Percentiles rank a stretch among this genome's conserved stretches.
Conservation (phyloP, 35 echinoderm and acorn worm genomes). For the Holothuria glaberrima region DNA sequence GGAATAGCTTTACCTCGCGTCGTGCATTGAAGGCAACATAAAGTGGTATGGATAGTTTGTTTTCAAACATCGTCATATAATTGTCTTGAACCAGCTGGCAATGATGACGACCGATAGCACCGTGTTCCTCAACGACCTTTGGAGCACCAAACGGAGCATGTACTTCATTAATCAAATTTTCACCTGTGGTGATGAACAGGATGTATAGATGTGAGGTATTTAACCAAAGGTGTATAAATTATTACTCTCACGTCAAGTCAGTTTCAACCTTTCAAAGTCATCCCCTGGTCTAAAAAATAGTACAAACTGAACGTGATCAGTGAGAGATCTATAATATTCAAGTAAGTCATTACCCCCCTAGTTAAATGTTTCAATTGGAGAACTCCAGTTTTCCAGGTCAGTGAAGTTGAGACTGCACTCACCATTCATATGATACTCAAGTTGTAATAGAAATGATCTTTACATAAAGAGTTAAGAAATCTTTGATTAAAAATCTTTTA, state of each 20-base stretch:
- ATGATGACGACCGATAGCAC: constrained; percentile 19
- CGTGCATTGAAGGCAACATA: constrained; percentile 18
- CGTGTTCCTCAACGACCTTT: neutral
- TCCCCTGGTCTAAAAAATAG: neutral
- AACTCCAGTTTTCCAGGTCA: too few relatives aligned
- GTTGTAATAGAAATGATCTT: too few relatives aligned
- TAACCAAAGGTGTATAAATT: neutral
- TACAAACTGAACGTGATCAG: neutral
- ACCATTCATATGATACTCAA: too few relatives aligned
- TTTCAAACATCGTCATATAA: constrained; percentile 44
- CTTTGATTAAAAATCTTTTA: too few relatives aligned
- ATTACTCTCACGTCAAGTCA: neutral
- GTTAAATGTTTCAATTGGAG: too few relatives aligned
- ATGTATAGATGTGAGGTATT: neutral
- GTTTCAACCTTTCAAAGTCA: neutral
- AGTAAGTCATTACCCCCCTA: too few relatives aligned
- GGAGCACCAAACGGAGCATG: constrained; percentile 7
- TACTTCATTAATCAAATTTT: neutral
- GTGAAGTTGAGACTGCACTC: too few relatives aligned
- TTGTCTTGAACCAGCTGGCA: constrained; percentile 43
- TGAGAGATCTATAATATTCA: neutral
- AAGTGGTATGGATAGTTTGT: constrained; percentile 23
- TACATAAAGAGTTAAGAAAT: too few relatives aligned
- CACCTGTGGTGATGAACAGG: neutral
- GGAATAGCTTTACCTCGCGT: too few relatives aligned